Conservation (phyloP, 2,797 vertebrate genomes). For the Sandelia bainsii region DNA sequence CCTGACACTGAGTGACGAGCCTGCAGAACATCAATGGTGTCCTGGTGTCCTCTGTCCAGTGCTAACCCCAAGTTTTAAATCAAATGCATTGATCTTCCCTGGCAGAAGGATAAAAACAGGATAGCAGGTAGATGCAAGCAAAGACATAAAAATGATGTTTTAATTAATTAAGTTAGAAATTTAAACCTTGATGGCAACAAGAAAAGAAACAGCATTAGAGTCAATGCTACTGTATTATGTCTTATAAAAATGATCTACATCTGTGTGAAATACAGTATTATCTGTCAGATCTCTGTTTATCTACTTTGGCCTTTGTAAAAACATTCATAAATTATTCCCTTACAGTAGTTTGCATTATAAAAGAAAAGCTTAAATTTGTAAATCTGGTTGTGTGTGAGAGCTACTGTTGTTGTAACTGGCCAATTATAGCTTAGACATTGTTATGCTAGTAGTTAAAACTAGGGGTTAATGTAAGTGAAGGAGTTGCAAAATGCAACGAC, state of each 20-base stretch:
- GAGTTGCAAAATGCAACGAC: conserved; percentile 18
- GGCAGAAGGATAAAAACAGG: conserved; percentile 47
- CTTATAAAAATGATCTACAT: conserved; percentile 3
- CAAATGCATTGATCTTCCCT: conserved; percentile 58
- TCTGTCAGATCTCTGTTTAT: conserved; percentile 15
- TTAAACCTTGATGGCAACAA: conserved; percentile 13
- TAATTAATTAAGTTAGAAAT: conserved; percentile 14
- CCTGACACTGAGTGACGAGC: conserved; percentile 69
- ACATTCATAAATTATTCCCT: conserved; percentile 16
- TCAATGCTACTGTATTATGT: conserved; percentile 3
- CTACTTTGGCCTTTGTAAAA: conserved; percentile 2
- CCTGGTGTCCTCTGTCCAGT: conserved; percentile 55
- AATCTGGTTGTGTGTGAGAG: conserved; percentile 23
- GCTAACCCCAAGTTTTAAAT: conserved; percentile 52
- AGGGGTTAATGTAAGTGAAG: conserved; percentile 4
- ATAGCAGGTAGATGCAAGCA: conserved; percentile 41
- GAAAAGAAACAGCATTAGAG: background rate
- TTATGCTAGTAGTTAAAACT: conserved; percentile 26
- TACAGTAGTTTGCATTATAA: conserved; percentile 30
- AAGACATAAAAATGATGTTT: conserved; percentile 27
- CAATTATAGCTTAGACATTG: conserved; percentile 24
- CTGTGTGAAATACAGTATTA: conserved; percentile 8
- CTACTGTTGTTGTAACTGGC: background rate
- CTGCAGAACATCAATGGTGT: conserved; percentile 63
- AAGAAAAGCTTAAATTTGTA: conserved; percentile 30